Base-by-base conservation (phyloP, 2,888 invertebrate genomes). In the Idaea dimidiata region DNA sequence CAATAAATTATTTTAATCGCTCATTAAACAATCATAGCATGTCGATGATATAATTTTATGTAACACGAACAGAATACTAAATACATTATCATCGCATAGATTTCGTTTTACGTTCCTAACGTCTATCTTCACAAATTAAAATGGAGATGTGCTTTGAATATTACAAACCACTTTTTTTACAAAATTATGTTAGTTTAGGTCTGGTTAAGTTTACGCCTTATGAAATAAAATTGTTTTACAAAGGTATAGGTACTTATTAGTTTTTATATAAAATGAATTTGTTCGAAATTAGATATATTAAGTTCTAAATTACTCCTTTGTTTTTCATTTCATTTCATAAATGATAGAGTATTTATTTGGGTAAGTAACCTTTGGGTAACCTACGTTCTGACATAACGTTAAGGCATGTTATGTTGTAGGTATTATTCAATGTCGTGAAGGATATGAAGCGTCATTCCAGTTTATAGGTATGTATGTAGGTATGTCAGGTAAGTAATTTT, bases 11-110 rank as follows among this genome's bases (percentile, higher is more conserved):
- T 14, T 43, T 43, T 43, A 43, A 43, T 43, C 6, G 43, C 43
- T 43, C 43, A 43, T 56, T 59, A 58, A 58, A 43, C 58, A 62
- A 32, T 61, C 65, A 24, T 57, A 31, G 60, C 63, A 61, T 54
- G 59, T 62, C 58, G 61, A 65, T 64, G 53, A 62, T 53, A 54
- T 57, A 61, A 65, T 65, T 61, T 62, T 60, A 59, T 16, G 60
- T 24, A 58, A 17, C 60, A 62, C 57, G 64, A 59, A 60, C 61
- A 60, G 63, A 66, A 69, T 70, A 68, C 31, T 56, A 68, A 68
- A 67, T 66, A 65, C 60, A 59, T 62, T 57, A 57, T 58, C 60
- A 54, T 57, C 57, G 55, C 60, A 17, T 64, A 59, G 57, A 62
- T 68, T 65, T 59, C 43, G 43, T 43, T 43, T 61, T 57, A 53